Evolutionary conservation across 2,888 invertebrate species (phyloP).

Genomic region (Caenorhabditis macrosperma): DNA sequence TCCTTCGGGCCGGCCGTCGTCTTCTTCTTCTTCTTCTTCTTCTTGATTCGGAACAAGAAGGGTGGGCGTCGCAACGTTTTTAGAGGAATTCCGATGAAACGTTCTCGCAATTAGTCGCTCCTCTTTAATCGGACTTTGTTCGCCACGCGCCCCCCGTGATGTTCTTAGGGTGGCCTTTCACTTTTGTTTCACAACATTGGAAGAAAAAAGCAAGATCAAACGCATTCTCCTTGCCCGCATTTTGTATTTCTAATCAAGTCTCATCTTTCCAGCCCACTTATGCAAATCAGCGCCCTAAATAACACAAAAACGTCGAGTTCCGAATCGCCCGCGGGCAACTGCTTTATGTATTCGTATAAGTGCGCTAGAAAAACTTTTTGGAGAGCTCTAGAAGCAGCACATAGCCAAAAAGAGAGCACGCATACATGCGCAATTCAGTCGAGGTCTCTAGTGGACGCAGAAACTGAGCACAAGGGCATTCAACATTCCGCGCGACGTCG

Average conservation of each 20-base stretch:
- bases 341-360: slow-evolving; percentile 57
- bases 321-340: slow-evolving; percentile 40
- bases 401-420: slow-evolving; percentile 54
- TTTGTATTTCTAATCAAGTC: slow-evolving; percentile 22
- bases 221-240: slow-evolving; percentile 6
- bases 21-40: too few species aligned
- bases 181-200: slow-evolving; percentile 32
- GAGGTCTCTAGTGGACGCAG: slow-evolving; percentile 51
- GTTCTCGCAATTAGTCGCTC: slow-evolving; percentile 51
- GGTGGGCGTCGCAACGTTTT: slow-evolving; percentile 36
- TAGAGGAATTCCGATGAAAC: slow-evolving; percentile 18
- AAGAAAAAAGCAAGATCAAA: slow-evolving; percentile 13
- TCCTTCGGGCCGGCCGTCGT: background rate
- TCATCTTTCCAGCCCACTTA: slow-evolving; percentile 45
- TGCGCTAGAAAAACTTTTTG: slow-evolving; percentile 42
- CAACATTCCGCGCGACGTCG: slow-evolving; percentile 55
- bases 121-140: slow-evolving; percentile 42
- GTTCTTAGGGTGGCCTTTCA: slow-evolving; percentile 39
- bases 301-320: slow-evolving; percentile 37
- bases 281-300: slow-evolving; percentile 32
- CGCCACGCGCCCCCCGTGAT: slow-evolving; percentile 25
- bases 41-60: slow-evolving; percentile 2
- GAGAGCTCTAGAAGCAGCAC: slow-evolving; percentile 41
- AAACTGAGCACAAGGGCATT: slow-evolving; percentile 57
- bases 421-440: slow-evolving; percentile 46